Evolutionary conservation across 2,888 invertebrate species (phyloP), one percentile per base, ranked within the genome.

Genomic region (Blastobasis lacticolella): DNA sequence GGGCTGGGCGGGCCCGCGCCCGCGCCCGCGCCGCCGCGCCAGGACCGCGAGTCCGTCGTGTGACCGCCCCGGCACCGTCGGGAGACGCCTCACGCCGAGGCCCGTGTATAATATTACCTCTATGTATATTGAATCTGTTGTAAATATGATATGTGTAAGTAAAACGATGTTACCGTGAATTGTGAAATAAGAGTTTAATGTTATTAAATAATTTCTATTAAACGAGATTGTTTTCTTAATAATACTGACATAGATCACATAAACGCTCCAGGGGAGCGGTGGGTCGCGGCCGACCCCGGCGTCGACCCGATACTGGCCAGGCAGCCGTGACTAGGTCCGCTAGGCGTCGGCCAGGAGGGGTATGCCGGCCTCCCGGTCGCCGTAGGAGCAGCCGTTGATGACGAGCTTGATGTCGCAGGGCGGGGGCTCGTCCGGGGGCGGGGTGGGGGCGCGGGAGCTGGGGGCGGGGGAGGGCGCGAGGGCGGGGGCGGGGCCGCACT

Each of bases 1-100:
- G 93, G 51, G 54, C 92, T 92, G 52, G 83, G 93, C 56, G 91
- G 94, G 59, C 93, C 56, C 91, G 94, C 59, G 90, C 91, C 59
- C 93, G 92, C 64, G 23, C 90, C 88, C 56, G 69, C 79, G 8
- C 81, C 82, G 48, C 68, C 87, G 58, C 84, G 86, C 49, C 81
- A 80, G 64, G 81, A 10, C 42, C 72, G 75, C 58, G 89, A 88
- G 71, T 88, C 88, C 52, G 88, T 82, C 57, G 88, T 88, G 57
- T 88, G 78, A 84, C 55, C 59, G 50, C 49, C 42, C 45, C n/a
- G n/a, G n/a, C n/a, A n/a, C n/a, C n/a, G n/a, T n/a, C n/a, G 36
- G 23, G 23, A 23, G 23, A 23, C 23, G 23, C 23, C 23, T 3
- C 23, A 3, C 1, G 23, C 23, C 23, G 23, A 23, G 23, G 23